Base-by-base conservation (phyloP, 1,140 invertebrate genomes). In the Diorhabda carinulata region DNA sequence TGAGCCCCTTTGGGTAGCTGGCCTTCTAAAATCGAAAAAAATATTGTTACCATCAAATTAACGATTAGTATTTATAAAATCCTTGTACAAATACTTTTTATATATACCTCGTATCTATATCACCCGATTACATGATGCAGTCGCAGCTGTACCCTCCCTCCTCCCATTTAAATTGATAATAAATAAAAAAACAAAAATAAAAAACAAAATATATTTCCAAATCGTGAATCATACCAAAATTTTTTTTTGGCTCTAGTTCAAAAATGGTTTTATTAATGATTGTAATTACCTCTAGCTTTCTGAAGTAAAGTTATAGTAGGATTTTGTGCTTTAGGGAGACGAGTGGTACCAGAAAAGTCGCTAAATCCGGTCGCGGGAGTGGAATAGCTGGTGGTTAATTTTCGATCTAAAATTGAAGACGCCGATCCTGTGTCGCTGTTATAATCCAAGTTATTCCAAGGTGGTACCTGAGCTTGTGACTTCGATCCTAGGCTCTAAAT, bases 251-350 rank as follows among this genome's bases (percentile, higher is more conserved):
- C 1, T 25, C 25, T 25, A 25, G 1, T 25, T 25, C 25, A 25
- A 25, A 25, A 25, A 25, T 25, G 25, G 25, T 25, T 25, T 25
- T 25, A 1, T 25, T 25, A 25, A 25, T 25, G 25, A n/a, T 62
- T 5, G 41, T 5, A 44, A 3, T 67, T 83, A 95, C 93, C 93
- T 90, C 94, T 86, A 58, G 91, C 92, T 85, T 94, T 95, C 82
- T 95, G 92, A 61, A 96, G 84, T 61, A 96, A 81, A 2, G 92
- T 95, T 72, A 96, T 91, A 3, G 92, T 94, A 4, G 94, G 92
- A 83, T 93, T 95, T 83, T 94, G 93, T 43, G 90, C 91, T 77
- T 87, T 86, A 5, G 93, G 93, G 73, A 95, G 82, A 64, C 86
- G 80, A 70, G 80, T 81, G 69, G 81, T 78, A 77, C 63, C 72